Evolutionary conservation across 2,113 vertebrate genomes (phyloP).

Genomic region (Callospermophilus lateralis): DNA sequence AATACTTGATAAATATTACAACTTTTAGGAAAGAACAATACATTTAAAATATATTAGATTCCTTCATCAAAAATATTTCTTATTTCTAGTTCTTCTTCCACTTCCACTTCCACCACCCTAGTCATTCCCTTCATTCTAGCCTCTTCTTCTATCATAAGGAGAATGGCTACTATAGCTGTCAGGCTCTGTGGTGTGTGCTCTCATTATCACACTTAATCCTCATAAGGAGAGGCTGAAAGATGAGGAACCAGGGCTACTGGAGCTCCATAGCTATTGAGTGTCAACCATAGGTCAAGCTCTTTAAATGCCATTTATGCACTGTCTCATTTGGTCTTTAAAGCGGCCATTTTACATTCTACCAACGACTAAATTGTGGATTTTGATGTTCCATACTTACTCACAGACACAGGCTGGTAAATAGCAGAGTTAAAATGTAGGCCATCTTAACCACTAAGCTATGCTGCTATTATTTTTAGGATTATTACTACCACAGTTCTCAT

Average conservation of each 20-base stretch:
- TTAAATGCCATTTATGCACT: neutral
- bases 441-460: neutral
- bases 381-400: rapidly evolving
- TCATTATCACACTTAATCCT: neutral
- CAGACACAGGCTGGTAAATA: neutral
- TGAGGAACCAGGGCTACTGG: neutral
- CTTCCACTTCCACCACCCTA: neutral
- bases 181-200: neutral
- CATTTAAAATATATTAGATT: neutral
- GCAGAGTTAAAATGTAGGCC: neutral
- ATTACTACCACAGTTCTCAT: neutral
- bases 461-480: neutral
- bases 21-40: neutral
- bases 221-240: neutral
- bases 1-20: neutral
- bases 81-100: neutral
- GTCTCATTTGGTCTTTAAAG: neutral
- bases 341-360: neutral
- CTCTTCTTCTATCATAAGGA: neutral
- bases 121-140: neutral
- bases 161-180: neutral
- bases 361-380: neutral
- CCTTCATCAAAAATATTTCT: neutral
- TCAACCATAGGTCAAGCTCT: neutral
- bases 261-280: neutral